These are phyloP conservation scores for Xiphias gladius DNA, from an alignment of 2,113 vertebrate genomes.

Conservation along the genomic window DNA sequence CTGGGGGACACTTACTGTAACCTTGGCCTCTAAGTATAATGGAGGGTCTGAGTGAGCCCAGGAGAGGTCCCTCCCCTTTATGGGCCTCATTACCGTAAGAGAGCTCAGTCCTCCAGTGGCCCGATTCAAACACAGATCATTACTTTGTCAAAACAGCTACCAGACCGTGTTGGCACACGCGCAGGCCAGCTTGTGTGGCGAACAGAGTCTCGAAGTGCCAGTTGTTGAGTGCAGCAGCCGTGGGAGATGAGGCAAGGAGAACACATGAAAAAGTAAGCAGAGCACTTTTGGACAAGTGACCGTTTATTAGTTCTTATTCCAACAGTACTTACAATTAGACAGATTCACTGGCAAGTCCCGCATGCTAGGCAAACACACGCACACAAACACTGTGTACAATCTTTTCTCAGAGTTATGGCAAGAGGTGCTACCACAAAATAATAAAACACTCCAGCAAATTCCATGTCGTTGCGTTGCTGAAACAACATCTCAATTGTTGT, in stretches of 20 bases:
- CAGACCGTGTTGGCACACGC: slow-evolving; percentile 69
- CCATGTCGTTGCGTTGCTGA: slow-evolving; percentile 70
- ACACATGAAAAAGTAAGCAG: slow-evolving; percentile 56
- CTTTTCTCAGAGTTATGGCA: slow-evolving; percentile 48
- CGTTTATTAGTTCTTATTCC: slow-evolving; percentile 76
- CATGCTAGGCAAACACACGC: slow-evolving; percentile 30
- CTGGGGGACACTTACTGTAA: slow-evolving; percentile 78
- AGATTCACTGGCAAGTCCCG: slow-evolving; percentile 56
- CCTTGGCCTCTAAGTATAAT: slow-evolving; percentile 73
- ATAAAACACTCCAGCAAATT: slow-evolving; percentile 71
- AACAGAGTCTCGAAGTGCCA: slow-evolving; percentile 44
- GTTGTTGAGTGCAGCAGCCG: slow-evolving; percentile 56
- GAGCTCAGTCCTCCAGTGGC: slow-evolving; percentile 67
- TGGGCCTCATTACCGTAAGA: slow-evolving; percentile 78
- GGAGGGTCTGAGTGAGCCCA: slow-evolving; percentile 68
- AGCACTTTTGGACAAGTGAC: slow-evolving; percentile 68
- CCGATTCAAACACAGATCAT: slow-evolving; percentile 76
- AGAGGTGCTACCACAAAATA: slow-evolving; percentile 66
- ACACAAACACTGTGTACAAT: slow-evolving; percentile 48
- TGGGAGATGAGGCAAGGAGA: slow-evolving; percentile 64
- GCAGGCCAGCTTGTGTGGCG: slow-evolving; percentile 55
- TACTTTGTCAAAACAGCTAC: slow-evolving; percentile 81
- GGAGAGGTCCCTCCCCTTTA: slow-evolving; percentile 67
- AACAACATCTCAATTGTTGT: slow-evolving; percentile 74
- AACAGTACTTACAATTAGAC: slow-evolving; percentile 68